Evolutionary conservation across 2,113 vertebrate species (phyloP), one percentile per base, ranked within the genome.

Genomic region (Xenopus borealis): DNA sequence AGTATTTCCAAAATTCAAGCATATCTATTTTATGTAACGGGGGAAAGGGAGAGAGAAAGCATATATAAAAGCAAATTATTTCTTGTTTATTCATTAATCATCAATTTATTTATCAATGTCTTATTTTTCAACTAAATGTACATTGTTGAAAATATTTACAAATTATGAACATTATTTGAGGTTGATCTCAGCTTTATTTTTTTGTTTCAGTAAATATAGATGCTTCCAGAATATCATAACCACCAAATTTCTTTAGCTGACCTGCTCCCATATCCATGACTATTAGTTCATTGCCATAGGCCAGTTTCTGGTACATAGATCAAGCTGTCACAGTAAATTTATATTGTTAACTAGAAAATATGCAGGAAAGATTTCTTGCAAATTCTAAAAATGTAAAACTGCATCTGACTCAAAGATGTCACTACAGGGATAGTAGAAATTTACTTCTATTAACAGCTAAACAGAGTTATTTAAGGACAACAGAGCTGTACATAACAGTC

Each of bases 331-430:
- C 33, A 85, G 78, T 75, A 45, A 79, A 88, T 86, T 86, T 78
- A 72, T 82, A 84, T 78, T 79, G 79, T 75, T 86, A 79, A 82
- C 79, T 23, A 78, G 66, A 79, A 72, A 66, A 85, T 46, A 63
- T 79, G 77, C 0, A 75, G 79, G 84, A 74, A 79, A 46, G 68
- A 47, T 1, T 82, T 69, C 69, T 82, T 86, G 82, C 76, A 79
- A 71, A 73, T 86, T 83, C 66, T 55, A 27, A 18, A n/a, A 66
- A 45, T 53, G 71, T 19, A 19, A 64, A 71, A 78, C 4, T 40
- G 33, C 33, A 40, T 40, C 33, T 40, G 33, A 40, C 72, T 79
- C 82, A 40, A 72, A 33, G 75, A 72, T 63, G 47, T 40, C 18
- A 52, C 55, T 14, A 53, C 12, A 53, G 50, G 17, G 50, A 53